Evolutionary conservation across 2,888 invertebrate species (phyloP), one percentile per base, ranked within the genome.

Genomic region (Clanis bilineata): DNA sequence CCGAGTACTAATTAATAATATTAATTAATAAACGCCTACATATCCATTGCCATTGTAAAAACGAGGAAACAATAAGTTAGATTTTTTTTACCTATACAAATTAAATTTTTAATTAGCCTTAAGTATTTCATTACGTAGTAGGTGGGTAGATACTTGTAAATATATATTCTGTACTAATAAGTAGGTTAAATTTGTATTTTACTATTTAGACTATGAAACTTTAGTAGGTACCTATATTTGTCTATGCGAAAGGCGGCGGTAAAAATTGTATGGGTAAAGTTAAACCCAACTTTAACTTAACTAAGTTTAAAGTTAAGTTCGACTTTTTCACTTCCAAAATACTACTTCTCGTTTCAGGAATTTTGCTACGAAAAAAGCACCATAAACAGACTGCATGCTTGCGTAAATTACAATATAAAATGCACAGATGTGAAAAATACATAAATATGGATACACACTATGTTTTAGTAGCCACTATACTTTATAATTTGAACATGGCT

Each of bases 11-110:
- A 77, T 79, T 78, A 82, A 68, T 68, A 72, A 71, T 72, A 76
- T 79, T 81, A n/a, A n/a, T n/a, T 80, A 77, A 82, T 82, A 76
- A 74, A 76, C 71, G 23, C 70, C 69, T 68, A 64, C 58, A 55
- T 56, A 57, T 36, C 56, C 47, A 56, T 23, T 56, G 55, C 41
- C 7, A 22, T 18, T 57, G 28, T 23, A 57, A 44, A 44, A 57
- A 57, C 18, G 15, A 47, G n/a, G 12, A 47, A 45, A 45, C 10
- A 58, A 58, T 58, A 9, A 23, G 12, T 38, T 45, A 45, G 32
- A n/a, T 45, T 58, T 58, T 36, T 21, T 7, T 22, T 41, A n/a
- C n/a, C 23, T 21, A 15, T 58, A 38, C 18, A 15, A 22, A 47
- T 38, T 10, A 38, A 7, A 4, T 23, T 10, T 45, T 25, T 25